Evolutionary conservation across 2,888 invertebrate genomes (phyloP), one percentile per base, ranked within the genome.

Genomic region (Calliscelio sp.): DNA sequence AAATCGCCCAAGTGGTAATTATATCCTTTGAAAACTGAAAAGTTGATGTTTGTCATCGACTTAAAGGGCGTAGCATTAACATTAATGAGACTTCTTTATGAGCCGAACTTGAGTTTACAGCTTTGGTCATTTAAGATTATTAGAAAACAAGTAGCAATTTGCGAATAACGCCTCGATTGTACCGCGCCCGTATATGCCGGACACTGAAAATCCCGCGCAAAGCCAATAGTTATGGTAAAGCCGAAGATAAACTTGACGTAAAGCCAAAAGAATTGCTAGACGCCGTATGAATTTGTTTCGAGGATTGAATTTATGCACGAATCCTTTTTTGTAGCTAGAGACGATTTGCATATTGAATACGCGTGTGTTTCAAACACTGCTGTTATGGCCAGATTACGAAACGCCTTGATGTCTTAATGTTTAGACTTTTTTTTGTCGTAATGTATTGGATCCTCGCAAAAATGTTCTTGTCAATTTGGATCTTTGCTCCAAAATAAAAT

Each of bases 1-100:
- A 71, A 82, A 82, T 78, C 66, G 38, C 18, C 65, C 70, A 78
- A 66, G 49, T 66, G 78, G 66, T 83, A 83, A 83, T 83, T 83
- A 83, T 78, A 83, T 70, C 70, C 77, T 77, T 57, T 71, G 70
- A 7, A 55, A 70, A 77, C 65, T 70, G 63, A 81, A 77, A 81
- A 65, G 65, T 65, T 65, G 77, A 63, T 81, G 65, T 81, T 70
- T 81, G 77, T 81, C 81, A 65, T 83, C 78, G 61, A 46, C 66
- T 82, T 82, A 77, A 77, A 82, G 75, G 65, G 70, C 71, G 70
- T 68, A 68, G 22, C 25, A 63, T 71, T 57, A 75, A 70, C 65
- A 66, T 57, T 77, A 82, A 82, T 77, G 65, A 53, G 57, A 44
- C 41, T 65, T 51, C 55, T 75, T 81, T 81, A 49, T 38, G 44